Percentiles rank a stretch among this genome's conserved stretches.
Evolutionary conservation across 2,888 invertebrate genomes (phyloP).

Genomic region (Seira musarum): DNA sequence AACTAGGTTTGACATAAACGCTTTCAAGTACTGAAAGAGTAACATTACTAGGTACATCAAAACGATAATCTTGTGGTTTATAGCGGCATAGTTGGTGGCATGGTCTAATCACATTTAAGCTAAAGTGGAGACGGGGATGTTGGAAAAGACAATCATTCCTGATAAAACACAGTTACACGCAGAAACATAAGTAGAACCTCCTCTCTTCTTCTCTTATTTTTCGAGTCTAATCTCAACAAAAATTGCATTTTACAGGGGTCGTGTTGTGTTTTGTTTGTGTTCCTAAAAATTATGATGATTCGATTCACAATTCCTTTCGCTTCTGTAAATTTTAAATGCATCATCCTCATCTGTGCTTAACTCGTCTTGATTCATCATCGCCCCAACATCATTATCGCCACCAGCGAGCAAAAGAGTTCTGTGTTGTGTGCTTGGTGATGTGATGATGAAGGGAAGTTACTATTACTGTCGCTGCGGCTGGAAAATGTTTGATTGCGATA

Average conservation of each 20-base stretch:
- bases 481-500: constrained; percentile 7
- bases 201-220: no score
- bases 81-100: constrained; percentile 11
- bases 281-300: neutral
- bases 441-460: neutral
- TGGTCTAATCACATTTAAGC: constrained; percentile 2
- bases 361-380: neutral
- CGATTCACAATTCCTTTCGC: neutral
- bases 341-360: neutral
- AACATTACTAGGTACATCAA: neutral
- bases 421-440: neutral
- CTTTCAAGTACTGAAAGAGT: neutral
- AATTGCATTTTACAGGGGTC: neutral
- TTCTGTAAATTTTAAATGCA: neutral
- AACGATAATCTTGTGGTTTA: constrained; percentile 17
- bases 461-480: neutral
- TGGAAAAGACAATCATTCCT: constrained; percentile 11
- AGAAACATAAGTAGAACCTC: neutral
- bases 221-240: neutral
- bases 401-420: no score
- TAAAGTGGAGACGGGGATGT: constrained; percentile 1
- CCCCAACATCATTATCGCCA: no score
- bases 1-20: neutral
- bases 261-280: neutral
- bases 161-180: neutral